These are phyloP conservation scores for Aradus depressus DNA, from an alignment of 2,888 invertebrate genomes.

Conservation along the genomic window DNA sequence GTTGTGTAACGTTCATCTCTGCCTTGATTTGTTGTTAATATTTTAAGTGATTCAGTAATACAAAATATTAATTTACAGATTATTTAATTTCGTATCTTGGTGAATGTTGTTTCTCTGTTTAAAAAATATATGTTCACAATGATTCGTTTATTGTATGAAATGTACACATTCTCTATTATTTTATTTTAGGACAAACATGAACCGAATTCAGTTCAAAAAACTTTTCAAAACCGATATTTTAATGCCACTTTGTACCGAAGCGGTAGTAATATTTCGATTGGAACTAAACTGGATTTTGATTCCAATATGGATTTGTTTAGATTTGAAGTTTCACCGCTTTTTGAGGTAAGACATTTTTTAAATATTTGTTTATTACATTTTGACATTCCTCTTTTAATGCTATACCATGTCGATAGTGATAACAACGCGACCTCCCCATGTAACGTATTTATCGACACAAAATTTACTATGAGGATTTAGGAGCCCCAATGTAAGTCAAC, in stretches of 20 bases:
- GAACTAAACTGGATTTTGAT: neutral
- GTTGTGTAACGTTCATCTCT: too few species aligned
- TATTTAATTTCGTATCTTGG: neutral
- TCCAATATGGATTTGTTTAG: conserved; percentile 19
- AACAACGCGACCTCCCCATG: too few species aligned
- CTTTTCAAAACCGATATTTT: conserved; percentile 16
- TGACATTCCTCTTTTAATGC: too few species aligned
- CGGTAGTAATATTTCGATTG: neutral
- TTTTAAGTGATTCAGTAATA: too few species aligned
- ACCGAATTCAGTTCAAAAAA: conserved; percentile 8
- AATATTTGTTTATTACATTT: neutral
- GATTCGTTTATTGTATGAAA: too few species aligned
- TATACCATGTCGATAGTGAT: too few species aligned
- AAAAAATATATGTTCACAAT: too few species aligned
- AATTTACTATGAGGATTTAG: too few species aligned
- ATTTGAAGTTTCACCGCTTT: conserved; percentile 23
- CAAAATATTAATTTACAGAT: neutral
- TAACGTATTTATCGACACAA: too few species aligned
- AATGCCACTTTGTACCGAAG: conserved; percentile 16
- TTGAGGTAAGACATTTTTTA: conserved; percentile 10
- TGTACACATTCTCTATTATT: neutral
- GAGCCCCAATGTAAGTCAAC: too few species aligned
- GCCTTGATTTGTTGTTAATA: too few species aligned
- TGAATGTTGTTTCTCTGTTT: neutral
- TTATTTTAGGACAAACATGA: conserved; percentile 20